Evolutionary conservation across 2,113 vertebrate genomes (phyloP).

Genomic region (Tupaia chinensis): DNA sequence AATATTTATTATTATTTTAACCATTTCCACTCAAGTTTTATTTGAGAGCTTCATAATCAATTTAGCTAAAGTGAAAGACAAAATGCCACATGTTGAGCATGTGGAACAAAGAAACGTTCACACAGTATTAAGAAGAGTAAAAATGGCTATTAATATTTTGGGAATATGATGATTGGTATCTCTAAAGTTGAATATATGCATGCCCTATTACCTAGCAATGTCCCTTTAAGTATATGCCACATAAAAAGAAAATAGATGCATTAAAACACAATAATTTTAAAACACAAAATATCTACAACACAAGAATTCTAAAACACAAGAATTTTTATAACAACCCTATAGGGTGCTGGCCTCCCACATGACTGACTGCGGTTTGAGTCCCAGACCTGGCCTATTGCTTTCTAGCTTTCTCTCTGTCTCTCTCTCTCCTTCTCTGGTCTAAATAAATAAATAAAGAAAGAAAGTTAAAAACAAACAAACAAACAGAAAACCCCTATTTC

Average conservation of each 20-base stretch:
- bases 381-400: too few relatives aligned
- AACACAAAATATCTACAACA: not conserved
- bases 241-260: not conserved
- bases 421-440: too few relatives aligned
- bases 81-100: not conserved
- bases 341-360: too few relatives aligned
- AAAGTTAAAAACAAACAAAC: too few relatives aligned
- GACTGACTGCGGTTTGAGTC: too few relatives aligned
- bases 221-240: not conserved
- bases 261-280: not conserved
- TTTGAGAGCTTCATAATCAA: not conserved
- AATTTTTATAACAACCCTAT: not conserved
- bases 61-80: conserved; percentile 9
- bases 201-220: not conserved
- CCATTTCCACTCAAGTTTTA: conserved; percentile 16
- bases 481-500: not conserved
- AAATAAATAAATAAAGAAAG: too few relatives aligned
- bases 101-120: not conserved
- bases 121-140: not conserved
- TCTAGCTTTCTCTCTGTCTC: too few relatives aligned
- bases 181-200: not conserved
- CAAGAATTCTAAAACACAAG: not conserved
- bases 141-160: not conserved
- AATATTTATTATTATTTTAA: not conserved
- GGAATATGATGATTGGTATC: not conserved